Base-by-base conservation (phyloP, 2,888 invertebrate genomes). In the Timema podura region DNA sequence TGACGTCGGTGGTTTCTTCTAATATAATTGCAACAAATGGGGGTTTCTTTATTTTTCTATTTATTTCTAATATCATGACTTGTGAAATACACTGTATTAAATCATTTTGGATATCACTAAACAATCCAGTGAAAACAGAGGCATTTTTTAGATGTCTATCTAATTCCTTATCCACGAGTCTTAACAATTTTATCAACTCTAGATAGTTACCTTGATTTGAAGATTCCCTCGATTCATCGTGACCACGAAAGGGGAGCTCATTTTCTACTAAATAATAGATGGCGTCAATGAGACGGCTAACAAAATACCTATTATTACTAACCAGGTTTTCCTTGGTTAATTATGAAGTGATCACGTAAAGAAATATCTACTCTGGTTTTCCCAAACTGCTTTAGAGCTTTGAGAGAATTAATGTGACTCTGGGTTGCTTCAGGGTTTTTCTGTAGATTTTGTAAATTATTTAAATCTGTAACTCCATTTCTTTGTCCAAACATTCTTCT, bases 141-240 rank as follows among this genome's bases (percentile, higher is more conserved):
- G 65, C 1, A 5, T 48, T 45, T 5, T 68, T 16, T 11, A 68
- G 45, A 64, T 68, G 54, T 1, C 11, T 9, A 30, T 64, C 30
- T 49, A 71, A 68, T 16, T 59, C 16, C 5, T 8, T 7, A 30
- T 71, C 71, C 64, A 64, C 64, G 9, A 51, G 51, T 5, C 13
- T 15, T 15, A 68, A 9, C 30, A 65, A 48, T 15, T 5, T 30
- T 45, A 71, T 11, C 7, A 79, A 54, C 54, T 68, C 65, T 7
- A 68, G 7, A 61, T 71, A 65, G 9, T 71, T 68, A n/a, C 57
- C 65, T n/a, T 16, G 13, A 45, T 68, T 59, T 15, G 9, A 11
- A n/a, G 64, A 68, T 13, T 48, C 16, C 6, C n/a, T 11, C 30
- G 15, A 46, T 61, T 70, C 68, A 16, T 64, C 47, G 61, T 70